Evolutionary conservation across 2,888 invertebrate genomes (phyloP).

Genomic region (Unio delphinus): DNA sequence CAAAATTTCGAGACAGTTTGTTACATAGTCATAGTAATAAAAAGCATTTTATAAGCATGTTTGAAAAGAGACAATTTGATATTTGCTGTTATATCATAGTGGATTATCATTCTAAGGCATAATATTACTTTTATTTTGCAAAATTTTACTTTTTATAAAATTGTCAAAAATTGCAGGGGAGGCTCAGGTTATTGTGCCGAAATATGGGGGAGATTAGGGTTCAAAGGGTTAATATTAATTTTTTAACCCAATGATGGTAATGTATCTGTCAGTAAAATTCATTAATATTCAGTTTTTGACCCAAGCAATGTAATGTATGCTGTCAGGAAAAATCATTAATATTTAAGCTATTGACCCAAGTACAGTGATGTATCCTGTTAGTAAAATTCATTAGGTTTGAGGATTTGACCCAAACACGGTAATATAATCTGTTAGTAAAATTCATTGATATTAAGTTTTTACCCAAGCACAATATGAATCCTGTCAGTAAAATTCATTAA

Average conservation of each 20-base stretch:
- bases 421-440: background rate
- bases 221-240: background rate
- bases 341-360: constrained; percentile 31
- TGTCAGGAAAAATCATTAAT: background rate
- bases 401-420: background rate
- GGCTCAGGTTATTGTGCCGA: no score
- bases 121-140: no score
- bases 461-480: no score
- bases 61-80: no score
- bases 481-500: background rate
- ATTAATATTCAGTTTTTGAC: background rate
- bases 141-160: no score
- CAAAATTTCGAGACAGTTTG: no score
- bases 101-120: no score
- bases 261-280: no score
- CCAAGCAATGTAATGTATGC: background rate
- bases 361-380: background rate
- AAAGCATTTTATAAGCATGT: background rate
- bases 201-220: no score
- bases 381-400: background rate
- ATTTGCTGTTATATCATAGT: no score
- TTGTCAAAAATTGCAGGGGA: no score
- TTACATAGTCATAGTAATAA: background rate
- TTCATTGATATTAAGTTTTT: background rate
- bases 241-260: no score